Base-by-base conservation (phyloP, 2,113 vertebrate species). In the Eubucco bourcierii region DNA sequence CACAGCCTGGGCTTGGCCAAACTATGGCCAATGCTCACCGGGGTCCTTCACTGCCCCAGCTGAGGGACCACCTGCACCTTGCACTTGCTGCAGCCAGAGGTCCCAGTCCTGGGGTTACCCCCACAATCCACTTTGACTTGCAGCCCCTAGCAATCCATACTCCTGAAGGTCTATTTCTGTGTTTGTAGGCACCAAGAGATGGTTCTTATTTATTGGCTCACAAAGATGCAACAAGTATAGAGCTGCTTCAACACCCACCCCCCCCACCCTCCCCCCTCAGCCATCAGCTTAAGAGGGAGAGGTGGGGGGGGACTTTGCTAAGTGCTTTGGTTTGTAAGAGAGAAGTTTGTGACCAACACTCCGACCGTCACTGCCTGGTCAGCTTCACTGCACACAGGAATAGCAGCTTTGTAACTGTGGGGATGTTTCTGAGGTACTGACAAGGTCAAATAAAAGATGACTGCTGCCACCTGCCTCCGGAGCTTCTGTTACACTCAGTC, bases 401-500 rank as follows among this genome's bases (percentile, higher is more conserved):
- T 60, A 60, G 12, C 31, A 4, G 75, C 29, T 95, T 94, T 96
- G 70, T 94, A 97, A 95, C 81, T 90, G 74, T 71, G 95, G 94
- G 95, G 93, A 95, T 92, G 93, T 93, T 95, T 95, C 96, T 80
- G 90, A 86, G 84, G 79, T 72, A 79, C 28, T 21, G 97, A 97
- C 97, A 97, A 97, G 89, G 96, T 97, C 97, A 95, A 96, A 96
- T 97, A 97, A 97, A 97, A 56, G 68, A 15, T 91, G 97, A 97
- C 97, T 95, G 97, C 97, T 93, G 7, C 1, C 3, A 17, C 19
- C 10, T 15, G 84, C 41, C 76, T 92, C 70, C 3, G 12, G 27
- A 68, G 71, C 2, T 46, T 95, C 6, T 85, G 23, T 89, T 34
- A 7, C 3, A 0, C 8, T 28, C 9, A 0, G 33, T 25, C n/a